Evolutionary conservation across 1,140 invertebrate genomes (phyloP), one percentile per base, ranked within the genome.

Genomic region (Saccostrea echinata): DNA sequence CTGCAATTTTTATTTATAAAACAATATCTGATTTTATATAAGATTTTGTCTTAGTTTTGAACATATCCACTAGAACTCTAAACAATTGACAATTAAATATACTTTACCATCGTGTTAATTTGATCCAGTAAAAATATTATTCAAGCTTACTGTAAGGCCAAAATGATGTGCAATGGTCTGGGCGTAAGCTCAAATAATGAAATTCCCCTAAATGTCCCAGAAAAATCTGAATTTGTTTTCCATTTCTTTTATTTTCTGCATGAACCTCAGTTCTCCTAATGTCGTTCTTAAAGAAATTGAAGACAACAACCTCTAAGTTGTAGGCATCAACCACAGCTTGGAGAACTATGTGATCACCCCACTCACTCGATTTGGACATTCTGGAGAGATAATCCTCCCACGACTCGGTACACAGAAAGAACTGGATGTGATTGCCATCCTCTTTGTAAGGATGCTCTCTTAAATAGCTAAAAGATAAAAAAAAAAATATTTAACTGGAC

Each of bases 301-400:
- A 43, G 0, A 89, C 84, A 11, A 84, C 52, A 2, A 88, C 57
- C 13, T 68, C 61, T 83, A 84, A 18, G 0, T 53, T 80, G 51
- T 82, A 76, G 12, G 84, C 84, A 24, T 88, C 84, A 13, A 64
- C 53, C 6, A 84, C 1, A 61, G 83, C 55, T 24, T 84, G 43
- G 1, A 84, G 61, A 18, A 86, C 68, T 30, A 89, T 87, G 18
- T 89, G 88, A 61, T 87, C 86, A 21, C 88, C 84, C 88, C 88
- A 89, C 64, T 87, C 84, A 12, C 84, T 57, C 6, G 81, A 43
- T 27, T 64, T 82, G 9, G 52, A 27, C 88, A 89, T 87, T 8
- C 88, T 71, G 4, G 52, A 35, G 2, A 89, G 83, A 71, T 89
- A 89, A 9, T 89, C 85, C 18, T 87, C 85, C 88, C 88, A 89